These are phyloP conservation scores for Callocephalon fimbriatum DNA, from an alignment of 2,113 vertebrate species.

Conservation along the genomic window DNA sequence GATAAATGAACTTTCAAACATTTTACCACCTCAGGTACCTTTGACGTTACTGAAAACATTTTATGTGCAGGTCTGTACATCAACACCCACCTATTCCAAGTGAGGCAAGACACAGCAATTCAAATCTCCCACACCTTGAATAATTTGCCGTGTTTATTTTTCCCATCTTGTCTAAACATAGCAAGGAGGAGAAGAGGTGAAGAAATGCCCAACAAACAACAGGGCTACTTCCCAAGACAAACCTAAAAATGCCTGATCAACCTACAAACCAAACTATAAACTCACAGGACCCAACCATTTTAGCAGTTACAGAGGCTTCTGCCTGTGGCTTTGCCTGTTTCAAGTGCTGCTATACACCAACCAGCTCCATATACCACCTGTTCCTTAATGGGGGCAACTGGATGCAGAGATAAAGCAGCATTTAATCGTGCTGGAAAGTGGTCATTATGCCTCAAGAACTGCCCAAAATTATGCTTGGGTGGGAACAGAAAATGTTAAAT, in stretches of 20 bases:
- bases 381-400: background rate
- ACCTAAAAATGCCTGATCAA: rapidly evolving
- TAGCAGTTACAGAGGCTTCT: background rate
- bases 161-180: background rate
- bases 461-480: background rate
- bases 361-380: background rate
- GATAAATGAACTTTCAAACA: background rate
- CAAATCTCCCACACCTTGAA: background rate
- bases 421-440: background rate
- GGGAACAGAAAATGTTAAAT: background rate
- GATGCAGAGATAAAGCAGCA: background rate
- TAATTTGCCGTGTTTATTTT: background rate
- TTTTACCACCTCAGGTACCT: background rate
- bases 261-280: background rate
- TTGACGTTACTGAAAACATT: background rate
- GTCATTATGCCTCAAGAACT: background rate
- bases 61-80: background rate
- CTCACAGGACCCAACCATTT: background rate
- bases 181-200: background rate
- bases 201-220: background rate
- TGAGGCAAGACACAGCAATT: background rate
- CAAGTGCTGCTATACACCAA: background rate
- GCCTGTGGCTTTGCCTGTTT: background rate
- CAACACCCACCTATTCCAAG: background rate
- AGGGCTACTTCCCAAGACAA: background rate